phyloP scores from a whole-genome alignment of 2,797 vertebrate species.

The Pogoniulus pusillus region DNA sequence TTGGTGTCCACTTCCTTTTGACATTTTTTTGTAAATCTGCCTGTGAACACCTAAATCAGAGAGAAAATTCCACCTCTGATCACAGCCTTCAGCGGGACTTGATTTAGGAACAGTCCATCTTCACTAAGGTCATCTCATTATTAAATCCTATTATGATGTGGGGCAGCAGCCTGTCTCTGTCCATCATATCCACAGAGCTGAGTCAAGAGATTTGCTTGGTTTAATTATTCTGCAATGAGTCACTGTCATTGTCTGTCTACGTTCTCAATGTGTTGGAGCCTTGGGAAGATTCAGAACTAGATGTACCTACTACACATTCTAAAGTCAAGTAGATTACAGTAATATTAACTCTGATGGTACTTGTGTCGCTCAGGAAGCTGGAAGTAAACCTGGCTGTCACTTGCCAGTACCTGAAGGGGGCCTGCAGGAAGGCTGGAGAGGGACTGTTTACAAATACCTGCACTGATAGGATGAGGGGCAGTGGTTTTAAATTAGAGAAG shows the following conservation, averaged over 20 bases:
- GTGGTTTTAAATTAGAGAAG: too few species aligned
- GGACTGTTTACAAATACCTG: too few species aligned
- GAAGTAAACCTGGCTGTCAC: not conserved
- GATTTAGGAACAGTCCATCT: not conserved
- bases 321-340: not conserved
- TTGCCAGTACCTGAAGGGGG: not conserved
- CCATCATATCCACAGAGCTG: too few species aligned
- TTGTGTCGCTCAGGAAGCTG: not conserved
- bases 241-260: fast-evolving
- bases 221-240: not conserved
- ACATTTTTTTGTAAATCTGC: not conserved
- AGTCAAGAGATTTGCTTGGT: not conserved
- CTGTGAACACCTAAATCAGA: not conserved
- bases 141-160: not conserved
- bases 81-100: not conserved
- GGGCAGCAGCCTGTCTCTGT: not conserved
- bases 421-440: too few species aligned
- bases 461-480: too few species aligned
- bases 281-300: not conserved
- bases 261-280: not conserved
- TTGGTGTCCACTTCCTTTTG: not conserved
- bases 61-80: not conserved
- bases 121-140: not conserved
- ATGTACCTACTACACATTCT: not conserved
- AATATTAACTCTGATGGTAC: not conserved